phyloP scores from a whole-genome alignment of 2,888 invertebrate genomes.

The Drosophila seclusa region DNA sequence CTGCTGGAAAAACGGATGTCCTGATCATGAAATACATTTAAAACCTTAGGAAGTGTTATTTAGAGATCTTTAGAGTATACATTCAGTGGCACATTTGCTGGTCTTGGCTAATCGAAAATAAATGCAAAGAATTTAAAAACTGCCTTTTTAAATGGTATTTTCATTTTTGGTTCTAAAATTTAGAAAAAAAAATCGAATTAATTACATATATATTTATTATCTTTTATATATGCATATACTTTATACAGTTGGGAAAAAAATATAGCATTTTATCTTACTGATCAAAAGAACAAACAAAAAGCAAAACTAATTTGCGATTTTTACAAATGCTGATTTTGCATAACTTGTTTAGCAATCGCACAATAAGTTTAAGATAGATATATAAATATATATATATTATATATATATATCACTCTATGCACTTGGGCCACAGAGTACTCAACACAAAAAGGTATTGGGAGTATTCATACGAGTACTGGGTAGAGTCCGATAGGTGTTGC shows the following conservation, averaged over 20 bases:
- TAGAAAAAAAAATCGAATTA: no score
- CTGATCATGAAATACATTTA: neutral
- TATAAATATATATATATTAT: neutral
- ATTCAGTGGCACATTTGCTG: neutral
- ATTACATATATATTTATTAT: no score
- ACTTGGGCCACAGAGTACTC: neutral
- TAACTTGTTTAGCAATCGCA: neutral
- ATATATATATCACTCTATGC: neutral
- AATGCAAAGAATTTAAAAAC: neutral
- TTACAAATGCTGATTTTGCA: neutral
- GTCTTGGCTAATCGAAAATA: neutral
- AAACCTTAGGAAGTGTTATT: neutral
- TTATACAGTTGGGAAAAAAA: no score
- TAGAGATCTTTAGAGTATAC: no score
- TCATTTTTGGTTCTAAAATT: no score
- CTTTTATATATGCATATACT: no score
- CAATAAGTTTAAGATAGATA: neutral
- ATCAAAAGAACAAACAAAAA: neutral
- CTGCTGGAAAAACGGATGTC: neutral
- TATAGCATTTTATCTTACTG: no score
- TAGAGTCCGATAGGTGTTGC: conserved; percentile 49
- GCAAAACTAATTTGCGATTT: neutral
- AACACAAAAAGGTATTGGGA: neutral
- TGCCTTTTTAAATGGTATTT: neutral
- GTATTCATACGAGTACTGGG: conserved; percentile 2